Base-by-base conservation (phyloP, 2,888 invertebrate species). In the Branchipolynoe longqiensis region DNA sequence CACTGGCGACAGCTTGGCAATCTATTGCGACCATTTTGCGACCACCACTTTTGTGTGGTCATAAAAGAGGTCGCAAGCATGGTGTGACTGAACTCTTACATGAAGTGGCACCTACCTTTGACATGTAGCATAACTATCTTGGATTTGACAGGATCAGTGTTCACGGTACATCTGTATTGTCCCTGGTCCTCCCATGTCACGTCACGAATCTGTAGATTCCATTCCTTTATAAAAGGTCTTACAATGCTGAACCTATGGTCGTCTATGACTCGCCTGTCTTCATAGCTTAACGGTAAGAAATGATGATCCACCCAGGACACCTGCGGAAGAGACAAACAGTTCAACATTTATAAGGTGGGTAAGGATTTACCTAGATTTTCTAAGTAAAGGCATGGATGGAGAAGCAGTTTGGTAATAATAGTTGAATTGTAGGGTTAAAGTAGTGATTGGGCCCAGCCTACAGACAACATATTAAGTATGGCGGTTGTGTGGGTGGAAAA, bases 191-290 rank as follows among this genome's bases (percentile, higher is more conserved):
- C 90, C 87, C 90, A 90, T 6, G 89, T 87, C 8, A 92, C 91
- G 73, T 92, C 90, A 36, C 90, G 87, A n/a, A 92, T 92, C 85
- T 90, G 89, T 33, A 92, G 89, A 88, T 92, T 91, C 92, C 92
- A 92, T 85, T 92, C 91, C 69, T 89, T 88, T n/a, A 89, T 87
- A 84, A 90, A 90, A 6, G 91, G 91, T 31, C 91, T 84, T 82
- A 92, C 90, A 54, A 92, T 90, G 82, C 91, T 91, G 85, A 92
- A 91, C 40, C 92, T 82, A 36, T 90, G 89, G 87, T 92, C 92
- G 84, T 92, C 92, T 31, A 92, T 91, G 73, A 90, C 90, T 25
- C 92, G 88, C 73, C 90, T 87, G 56, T 91, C 91, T 25, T 89
- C 89, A 14, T 87, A 89, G 59, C 91, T 92, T 82, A 92, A 90